phyloP scores from a whole-genome alignment of 1,140 invertebrate genomes.

The Eueides isabella region DNA sequence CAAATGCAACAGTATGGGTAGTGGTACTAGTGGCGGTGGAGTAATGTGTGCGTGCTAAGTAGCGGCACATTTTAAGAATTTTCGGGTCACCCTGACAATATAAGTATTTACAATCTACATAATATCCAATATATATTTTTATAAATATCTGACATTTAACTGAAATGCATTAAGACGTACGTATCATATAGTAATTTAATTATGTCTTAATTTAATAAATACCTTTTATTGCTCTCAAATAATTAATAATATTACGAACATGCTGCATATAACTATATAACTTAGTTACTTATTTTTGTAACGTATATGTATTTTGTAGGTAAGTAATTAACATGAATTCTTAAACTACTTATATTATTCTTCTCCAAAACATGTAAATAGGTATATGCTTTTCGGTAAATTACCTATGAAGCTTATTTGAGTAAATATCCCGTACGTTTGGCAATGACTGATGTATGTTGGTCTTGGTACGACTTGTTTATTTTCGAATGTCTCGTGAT shows the following conservation, averaged over 20 bases:
- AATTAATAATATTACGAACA: too few species aligned
- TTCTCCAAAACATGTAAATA: too few species aligned
- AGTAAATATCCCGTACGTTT: constrained; percentile 41
- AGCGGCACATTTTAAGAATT: constrained; percentile 23
- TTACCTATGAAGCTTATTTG: not conserved
- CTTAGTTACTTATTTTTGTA: too few species aligned
- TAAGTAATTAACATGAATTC: too few species aligned
- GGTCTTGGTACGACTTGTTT: constrained; percentile 52
- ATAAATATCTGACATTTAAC: not conserved
- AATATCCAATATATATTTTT: not conserved
- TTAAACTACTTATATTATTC: too few species aligned
- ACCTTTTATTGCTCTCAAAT: too few species aligned
- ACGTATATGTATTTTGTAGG: too few species aligned
- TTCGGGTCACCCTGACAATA: constrained; percentile 19
- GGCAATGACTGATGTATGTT: constrained; percentile 44
- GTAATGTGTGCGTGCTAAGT: constrained; percentile 16
- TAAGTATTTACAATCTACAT: not conserved
- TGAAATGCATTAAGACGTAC: not conserved
- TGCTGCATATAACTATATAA: too few species aligned
- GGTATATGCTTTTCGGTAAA: too few species aligned
- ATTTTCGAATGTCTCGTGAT: constrained; percentile 66
- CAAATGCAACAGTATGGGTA: constrained; percentile 60
- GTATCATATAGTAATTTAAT: too few species aligned
- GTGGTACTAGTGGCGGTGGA: constrained; percentile 35
- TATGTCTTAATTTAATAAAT: too few species aligned